Evolutionary conservation across 2,797 vertebrate genomes (phyloP).

Genomic region (Spinus olivaceus): DNA sequence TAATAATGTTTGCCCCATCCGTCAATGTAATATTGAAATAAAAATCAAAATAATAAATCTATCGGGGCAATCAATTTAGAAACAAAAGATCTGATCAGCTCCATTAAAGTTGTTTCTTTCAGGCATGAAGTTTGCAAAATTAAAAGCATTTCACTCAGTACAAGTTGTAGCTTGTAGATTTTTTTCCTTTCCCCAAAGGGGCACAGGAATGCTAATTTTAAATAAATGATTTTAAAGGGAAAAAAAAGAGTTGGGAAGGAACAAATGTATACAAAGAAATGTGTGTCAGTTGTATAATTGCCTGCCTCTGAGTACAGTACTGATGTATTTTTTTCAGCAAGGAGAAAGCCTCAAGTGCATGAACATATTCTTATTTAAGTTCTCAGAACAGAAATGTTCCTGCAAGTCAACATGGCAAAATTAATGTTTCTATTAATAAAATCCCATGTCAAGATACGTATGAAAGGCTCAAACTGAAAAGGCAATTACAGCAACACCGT

Average conservation of each 20-base stretch:
- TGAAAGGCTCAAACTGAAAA: background rate
- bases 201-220: background rate
- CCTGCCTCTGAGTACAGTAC: background rate
- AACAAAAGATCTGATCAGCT: constrained; percentile 53
- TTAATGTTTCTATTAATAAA: constrained; percentile 45
- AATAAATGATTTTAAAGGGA: background rate
- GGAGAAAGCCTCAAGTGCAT: background rate
- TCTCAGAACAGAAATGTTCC: constrained; percentile 5
- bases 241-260: background rate
- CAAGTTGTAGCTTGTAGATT: background rate
- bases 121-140: constrained; percentile 33
- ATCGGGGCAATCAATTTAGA: constrained; percentile 45
- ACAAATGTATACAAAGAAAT: background rate
- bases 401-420: constrained; percentile 17
- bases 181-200: background rate
- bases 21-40: constrained; percentile 61
- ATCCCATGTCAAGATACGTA: background rate
- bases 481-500: background rate
- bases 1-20: constrained; percentile 62
- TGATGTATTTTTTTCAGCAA: background rate
- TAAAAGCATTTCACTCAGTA: constrained; percentile 33
- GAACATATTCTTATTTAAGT: background rate
- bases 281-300: background rate
- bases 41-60: constrained; percentile 67
- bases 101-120: constrained; percentile 37